A percentile compares a stretch with the other conserved stretches of the same genome.
Conservation (phyloP, 2,888 invertebrate genomes). For the Heliconius ismenius region DNA sequence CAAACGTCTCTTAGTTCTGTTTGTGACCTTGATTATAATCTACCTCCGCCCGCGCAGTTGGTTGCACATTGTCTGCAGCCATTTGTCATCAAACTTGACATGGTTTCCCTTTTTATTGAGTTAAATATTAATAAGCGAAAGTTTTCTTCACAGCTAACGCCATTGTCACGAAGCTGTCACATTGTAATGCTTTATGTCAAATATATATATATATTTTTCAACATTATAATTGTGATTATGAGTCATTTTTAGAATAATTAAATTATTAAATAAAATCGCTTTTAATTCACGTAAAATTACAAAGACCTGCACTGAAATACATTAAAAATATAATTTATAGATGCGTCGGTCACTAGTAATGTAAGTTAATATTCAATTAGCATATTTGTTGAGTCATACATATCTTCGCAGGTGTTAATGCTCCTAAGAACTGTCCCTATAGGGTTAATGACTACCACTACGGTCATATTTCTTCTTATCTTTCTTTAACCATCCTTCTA, state of each 20-base stretch:
- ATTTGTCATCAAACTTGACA: slow-evolving; percentile 63
- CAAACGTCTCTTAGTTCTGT: slow-evolving; percentile 56
- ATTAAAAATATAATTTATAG: neutral
- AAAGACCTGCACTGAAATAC: neutral
- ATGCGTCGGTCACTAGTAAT: neutral
- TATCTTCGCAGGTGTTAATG: slow-evolving; percentile 55
- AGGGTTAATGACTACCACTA: slow-evolving; percentile 47
- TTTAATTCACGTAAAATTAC: neutral
- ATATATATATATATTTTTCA: neutral
- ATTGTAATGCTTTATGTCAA: neutral
- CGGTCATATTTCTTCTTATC: neutral
- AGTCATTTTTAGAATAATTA: neutral
- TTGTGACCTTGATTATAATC: slow-evolving; percentile 65
- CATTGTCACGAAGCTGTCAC: slow-evolving; percentile 1
- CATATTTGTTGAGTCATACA: slow-evolving; percentile 51
- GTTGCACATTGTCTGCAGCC: slow-evolving; percentile 63
- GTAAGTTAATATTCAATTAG: neutral
- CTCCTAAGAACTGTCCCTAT: slow-evolving; percentile 44
- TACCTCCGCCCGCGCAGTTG: slow-evolving; percentile 54
- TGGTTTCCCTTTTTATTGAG: slow-evolving; percentile 72
- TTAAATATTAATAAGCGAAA: slow-evolving; percentile 69
- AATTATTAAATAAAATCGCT: no score
- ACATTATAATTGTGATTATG: neutral
- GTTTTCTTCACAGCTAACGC: slow-evolving; percentile 51
- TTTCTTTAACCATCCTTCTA: neutral